phyloP scores from a whole-genome alignment of 1,140 invertebrate genomes.

The Cyphomyrmex costatus region DNA sequence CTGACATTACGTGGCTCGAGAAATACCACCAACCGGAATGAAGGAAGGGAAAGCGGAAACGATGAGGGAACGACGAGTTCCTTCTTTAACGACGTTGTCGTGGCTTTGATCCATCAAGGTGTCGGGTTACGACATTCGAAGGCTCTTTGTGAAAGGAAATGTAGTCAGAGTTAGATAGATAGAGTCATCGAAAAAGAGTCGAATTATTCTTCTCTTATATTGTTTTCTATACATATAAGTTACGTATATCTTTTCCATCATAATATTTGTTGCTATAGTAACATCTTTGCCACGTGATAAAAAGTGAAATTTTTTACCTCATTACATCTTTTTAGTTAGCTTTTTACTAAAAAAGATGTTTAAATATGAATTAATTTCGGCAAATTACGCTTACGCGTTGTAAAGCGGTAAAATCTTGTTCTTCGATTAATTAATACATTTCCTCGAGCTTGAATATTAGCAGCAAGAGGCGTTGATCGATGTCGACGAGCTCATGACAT shows the following conservation, averaged over 20 bases:
- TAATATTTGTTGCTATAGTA: not conserved
- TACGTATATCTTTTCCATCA: not conserved
- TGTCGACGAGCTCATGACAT: slow-evolving; percentile 64
- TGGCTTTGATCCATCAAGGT: slow-evolving; percentile 74
- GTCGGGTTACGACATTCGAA: slow-evolving; percentile 66
- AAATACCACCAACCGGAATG: slow-evolving; percentile 32
- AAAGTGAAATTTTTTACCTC: not conserved
- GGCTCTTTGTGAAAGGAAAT: slow-evolving; percentile 57
- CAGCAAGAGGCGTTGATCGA: slow-evolving; percentile 66
- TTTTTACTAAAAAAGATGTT: not conserved
- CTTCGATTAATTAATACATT: not conserved
- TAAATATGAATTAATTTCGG: not conserved
- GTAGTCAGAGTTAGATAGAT: slow-evolving; percentile 42
- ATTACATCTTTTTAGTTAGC: not conserved
- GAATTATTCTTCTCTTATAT: not conserved
- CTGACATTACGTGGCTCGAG: slow-evolving; percentile 8
- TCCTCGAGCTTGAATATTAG: slow-evolving; percentile 48
- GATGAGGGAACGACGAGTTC: slow-evolving; percentile 31
- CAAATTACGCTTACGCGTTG: not conserved
- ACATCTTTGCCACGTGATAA: not conserved
- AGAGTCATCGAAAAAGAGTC: slow-evolving; percentile 18
- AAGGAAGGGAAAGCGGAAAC: slow-evolving; percentile 25
- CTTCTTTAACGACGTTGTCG: slow-evolving; percentile 60
- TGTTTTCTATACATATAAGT: not conserved
- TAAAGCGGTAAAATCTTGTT: not conserved